Evolutionary conservation across 37 sponge, comb jelly and placozoan species (phyloP).

Genomic region (Aphrocallistes beatrix): DNA sequence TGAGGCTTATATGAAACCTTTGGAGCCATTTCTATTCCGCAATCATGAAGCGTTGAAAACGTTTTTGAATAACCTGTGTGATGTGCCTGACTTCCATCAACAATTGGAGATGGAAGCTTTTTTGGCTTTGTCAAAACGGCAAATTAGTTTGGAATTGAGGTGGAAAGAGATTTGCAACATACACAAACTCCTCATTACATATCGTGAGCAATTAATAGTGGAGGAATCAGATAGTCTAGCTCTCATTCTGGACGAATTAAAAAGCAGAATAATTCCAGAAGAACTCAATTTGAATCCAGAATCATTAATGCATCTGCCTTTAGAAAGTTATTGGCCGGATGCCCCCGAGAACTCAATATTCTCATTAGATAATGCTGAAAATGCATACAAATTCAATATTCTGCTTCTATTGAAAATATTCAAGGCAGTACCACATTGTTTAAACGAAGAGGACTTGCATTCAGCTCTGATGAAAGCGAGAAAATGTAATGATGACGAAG

Average conservation of each 20-base stretch:
- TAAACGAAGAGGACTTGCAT: not conserved
- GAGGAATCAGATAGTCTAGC: not conserved
- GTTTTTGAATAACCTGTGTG: slow-evolving; percentile 56
- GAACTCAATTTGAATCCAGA: not conserved
- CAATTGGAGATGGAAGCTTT: slow-evolving; percentile 31
- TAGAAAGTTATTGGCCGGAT: slow-evolving; percentile 13
- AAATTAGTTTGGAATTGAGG: not conserved
- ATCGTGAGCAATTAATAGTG: not conserved
- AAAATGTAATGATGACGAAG: not conserved
- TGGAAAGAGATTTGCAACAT: slow-evolving; percentile 15
- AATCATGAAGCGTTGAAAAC: slow-evolving; percentile 58
- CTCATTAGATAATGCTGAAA: not conserved
- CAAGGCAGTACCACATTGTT: slow-evolving; percentile 13
- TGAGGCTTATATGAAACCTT: slow-evolving; percentile 56
- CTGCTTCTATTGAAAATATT: not conserved
- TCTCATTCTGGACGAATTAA: not conserved
- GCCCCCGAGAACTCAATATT: not conserved
- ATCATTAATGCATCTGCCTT: not conserved
- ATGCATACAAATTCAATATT: not conserved
- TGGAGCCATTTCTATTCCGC: slow-evolving; percentile 52
- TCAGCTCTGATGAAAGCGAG: not conserved
- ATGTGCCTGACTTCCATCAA: slow-evolving; percentile 71
- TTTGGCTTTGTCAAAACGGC: not conserved
- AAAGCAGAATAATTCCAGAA: not conserved
- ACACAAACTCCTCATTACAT: not conserved